Base-by-base conservation (phyloP, 2,888 invertebrate species). In the Pachydiplax longipennis region DNA sequence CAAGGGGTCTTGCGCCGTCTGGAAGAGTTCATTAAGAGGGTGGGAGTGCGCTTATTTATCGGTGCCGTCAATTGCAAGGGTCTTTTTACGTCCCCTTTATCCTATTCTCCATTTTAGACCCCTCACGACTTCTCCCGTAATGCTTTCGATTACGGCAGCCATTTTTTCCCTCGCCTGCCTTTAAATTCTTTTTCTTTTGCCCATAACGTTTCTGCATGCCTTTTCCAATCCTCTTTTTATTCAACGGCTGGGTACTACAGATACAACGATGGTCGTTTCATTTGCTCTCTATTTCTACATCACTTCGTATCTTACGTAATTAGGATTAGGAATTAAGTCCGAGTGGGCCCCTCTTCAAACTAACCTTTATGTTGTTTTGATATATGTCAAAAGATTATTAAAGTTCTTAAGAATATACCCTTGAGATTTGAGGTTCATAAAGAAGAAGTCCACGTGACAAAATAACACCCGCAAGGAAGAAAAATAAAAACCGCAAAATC, bases 31-130 rank as follows among this genome's bases (percentile, higher is more conserved):
- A 90, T 91, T 91, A 90, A 91, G 81, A 90, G 90, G 91, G 91
- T 87, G 82, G 91, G 65, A 80, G 82, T 48, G 87, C 61, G 53
- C 87, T 87, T 87, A 87, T 94, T 94, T 94, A 94, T 94, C 93
- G 93, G 93, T 90, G 92, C 91, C 92, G 92, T 93, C 92, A 93
- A 93, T 93, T 93, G 93, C 93, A 93, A 93, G 93, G 93, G 92
- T 92, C 92, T 93, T 92, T 93, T 93, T 58, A 87, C 40, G 61
- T 35, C 87, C 61, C 92, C 92, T 92, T 92, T 92, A 92, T 92
- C 92, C 92, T 91, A 91, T 91, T 91, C 92, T 91, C 83, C 90
- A 87, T 81, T 90, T 61, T 65, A 83, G 61, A 91, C 81, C 58
- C 81, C 87, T 37, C 80, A 80, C 48, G 48, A 83, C 61, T 53